phyloP scores from a whole-genome alignment of 2,113 vertebrate genomes.

The Lasiurus borealis region DNA sequence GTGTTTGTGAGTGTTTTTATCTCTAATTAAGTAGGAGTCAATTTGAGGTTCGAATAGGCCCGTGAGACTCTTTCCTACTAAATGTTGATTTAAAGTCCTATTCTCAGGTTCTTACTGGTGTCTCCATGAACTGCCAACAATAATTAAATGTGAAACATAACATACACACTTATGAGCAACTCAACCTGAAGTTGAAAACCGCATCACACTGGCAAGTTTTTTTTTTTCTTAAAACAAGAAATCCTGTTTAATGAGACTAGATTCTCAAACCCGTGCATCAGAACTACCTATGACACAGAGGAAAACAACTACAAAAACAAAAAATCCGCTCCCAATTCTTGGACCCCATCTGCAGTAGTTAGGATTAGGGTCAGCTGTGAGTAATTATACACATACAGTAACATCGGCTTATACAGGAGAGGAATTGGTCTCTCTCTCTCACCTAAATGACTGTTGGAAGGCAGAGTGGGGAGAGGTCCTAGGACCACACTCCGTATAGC shows the following conservation, averaged over 20 bases:
- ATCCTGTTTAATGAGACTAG: background rate
- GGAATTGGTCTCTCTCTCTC: background rate
- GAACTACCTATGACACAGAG: background rate
- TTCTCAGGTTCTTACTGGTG: background rate
- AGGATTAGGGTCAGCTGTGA: background rate
- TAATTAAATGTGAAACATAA: background rate
- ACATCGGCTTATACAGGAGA: background rate
- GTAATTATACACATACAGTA: background rate
- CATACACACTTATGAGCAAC: background rate
- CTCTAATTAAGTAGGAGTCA: too few species aligned
- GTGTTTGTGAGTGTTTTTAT: too few species aligned
- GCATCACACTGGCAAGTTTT: background rate
- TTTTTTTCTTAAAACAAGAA: slow-evolving; percentile 18
- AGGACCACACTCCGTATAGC: background rate
- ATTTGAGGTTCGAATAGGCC: too few species aligned
- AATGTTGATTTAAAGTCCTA: background rate
- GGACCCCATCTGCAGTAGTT: background rate
- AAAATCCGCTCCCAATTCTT: background rate
- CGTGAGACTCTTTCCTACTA: background rate
- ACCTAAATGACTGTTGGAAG: background rate
- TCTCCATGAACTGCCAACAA: background rate
- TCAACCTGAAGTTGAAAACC: slow-evolving; percentile 1
- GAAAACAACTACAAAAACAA: background rate
- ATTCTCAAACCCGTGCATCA: background rate
- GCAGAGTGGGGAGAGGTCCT: background rate